Evolutionary conservation across 2,113 vertebrate species (phyloP).

Genomic region (Rhineura floridana): DNA sequence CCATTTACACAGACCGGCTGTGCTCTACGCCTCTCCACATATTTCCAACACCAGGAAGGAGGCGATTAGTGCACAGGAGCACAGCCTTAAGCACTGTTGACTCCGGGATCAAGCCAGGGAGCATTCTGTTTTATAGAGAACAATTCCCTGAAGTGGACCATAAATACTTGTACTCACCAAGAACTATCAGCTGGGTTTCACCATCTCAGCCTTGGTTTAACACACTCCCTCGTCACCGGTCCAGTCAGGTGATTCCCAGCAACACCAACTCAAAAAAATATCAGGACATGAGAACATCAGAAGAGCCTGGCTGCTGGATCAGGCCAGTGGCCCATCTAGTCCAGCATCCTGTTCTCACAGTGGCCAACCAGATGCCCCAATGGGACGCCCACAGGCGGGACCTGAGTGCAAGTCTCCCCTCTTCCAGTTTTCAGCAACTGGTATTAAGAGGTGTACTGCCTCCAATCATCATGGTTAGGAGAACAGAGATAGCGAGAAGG

Average conservation of each 20-base stretch:
- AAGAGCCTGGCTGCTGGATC: too few relatives aligned
- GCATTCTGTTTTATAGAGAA: not conserved
- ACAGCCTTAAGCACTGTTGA: not conserved
- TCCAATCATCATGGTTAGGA: too few relatives aligned
- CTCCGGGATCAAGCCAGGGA: not conserved
- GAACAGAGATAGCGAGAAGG: not conserved
- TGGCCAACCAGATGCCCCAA: too few relatives aligned
- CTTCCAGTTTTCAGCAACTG: too few relatives aligned
- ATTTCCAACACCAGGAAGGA: not conserved
- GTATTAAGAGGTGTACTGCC: too few relatives aligned
- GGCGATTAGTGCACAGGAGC: not conserved
- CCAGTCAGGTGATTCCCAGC: not conserved
- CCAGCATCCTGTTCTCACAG: too few relatives aligned
- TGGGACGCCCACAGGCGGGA: too few relatives aligned
- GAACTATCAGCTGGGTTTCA: not conserved
- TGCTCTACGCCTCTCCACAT: accelerated
- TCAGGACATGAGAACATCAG: too few relatives aligned
- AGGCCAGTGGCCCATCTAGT: too few relatives aligned
- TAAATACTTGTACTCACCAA: not conserved
- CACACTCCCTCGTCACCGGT: not conserved
- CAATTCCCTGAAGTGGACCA: not conserved
- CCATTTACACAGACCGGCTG: not conserved
- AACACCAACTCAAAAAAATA: not conserved
- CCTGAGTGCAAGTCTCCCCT: too few relatives aligned
- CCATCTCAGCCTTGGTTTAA: not conserved